Conservation (phyloP, 2,888 invertebrate genomes). For the Frankliniella fusca region DNA sequence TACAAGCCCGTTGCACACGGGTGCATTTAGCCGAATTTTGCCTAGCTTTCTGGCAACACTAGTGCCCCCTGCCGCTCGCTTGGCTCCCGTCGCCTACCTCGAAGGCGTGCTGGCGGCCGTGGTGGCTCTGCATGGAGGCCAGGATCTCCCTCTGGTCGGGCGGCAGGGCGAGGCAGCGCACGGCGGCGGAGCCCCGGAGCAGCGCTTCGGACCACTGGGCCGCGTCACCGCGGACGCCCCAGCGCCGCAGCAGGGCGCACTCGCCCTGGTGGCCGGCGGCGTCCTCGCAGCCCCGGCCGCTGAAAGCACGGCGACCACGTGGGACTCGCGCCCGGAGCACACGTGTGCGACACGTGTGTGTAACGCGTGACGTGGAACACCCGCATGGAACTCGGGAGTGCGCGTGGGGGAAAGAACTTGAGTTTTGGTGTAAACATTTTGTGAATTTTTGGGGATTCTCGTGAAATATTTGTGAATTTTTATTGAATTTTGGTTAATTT, state of each 20-base stretch:
- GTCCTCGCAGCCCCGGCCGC: conserved; percentile 53
- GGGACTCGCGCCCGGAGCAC: not conserved
- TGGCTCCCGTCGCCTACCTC: conserved; percentile 47
- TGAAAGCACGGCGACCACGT: not conserved
- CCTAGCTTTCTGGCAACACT: no score
- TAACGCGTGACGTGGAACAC: no score
- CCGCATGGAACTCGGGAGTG: no score
- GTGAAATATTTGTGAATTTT: no score
- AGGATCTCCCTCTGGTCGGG: conserved; percentile 54
- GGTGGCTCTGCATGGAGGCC: conserved; percentile 53
- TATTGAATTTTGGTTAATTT: no score
- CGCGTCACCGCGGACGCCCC: conserved; percentile 49
- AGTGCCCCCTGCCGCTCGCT: conserved; percentile 18
- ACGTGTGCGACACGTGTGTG: not conserved
- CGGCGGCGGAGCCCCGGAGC: conserved; percentile 48
- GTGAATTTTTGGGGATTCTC: no score
- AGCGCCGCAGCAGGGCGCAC: conserved; percentile 59
- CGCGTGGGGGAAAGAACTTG: no score
- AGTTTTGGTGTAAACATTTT: no score
- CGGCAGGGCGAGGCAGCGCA: conserved; percentile 48
- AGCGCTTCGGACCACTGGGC: conserved; percentile 45
- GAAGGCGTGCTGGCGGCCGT: conserved; percentile 53
- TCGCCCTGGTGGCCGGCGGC: conserved; percentile 58
- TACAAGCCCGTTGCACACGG: no score
- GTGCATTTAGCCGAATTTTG: no score